Percentiles rank a stretch among this genome's conserved stretches.
phyloP scores from a whole-genome alignment of 2,113 vertebrate genomes.

The Acanthisitta chloris region DNA sequence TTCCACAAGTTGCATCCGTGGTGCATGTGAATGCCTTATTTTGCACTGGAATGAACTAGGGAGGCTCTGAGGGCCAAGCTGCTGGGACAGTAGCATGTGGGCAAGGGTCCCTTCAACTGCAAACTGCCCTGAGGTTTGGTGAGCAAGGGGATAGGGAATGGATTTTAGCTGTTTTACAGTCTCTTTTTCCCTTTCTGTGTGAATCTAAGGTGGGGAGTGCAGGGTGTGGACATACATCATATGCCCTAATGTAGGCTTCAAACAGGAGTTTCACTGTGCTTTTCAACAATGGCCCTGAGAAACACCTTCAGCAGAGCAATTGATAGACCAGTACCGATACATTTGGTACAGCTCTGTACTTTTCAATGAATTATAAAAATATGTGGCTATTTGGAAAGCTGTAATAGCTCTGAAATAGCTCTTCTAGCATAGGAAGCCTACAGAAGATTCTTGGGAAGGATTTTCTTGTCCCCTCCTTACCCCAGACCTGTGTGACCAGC shows the following conservation, averaged over 20 bases:
- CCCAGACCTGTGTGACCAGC: fast-evolving
- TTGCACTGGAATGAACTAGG: conserved; percentile 44
- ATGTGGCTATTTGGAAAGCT: not conserved
- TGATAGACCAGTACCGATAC: not conserved
- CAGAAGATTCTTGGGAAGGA: not conserved
- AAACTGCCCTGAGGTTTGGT: not conserved
- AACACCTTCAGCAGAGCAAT: not conserved
- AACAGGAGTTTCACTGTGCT: not conserved
- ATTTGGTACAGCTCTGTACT: not conserved
- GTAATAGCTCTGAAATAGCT: not conserved
- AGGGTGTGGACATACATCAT: not conserved
- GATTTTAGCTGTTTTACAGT: not conserved
- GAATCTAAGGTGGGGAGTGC: not conserved
- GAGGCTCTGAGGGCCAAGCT: conserved; percentile 46
- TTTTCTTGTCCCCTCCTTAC: not conserved
- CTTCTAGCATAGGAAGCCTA: not conserved
- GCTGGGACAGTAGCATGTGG: not conserved
- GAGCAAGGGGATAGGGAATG: not conserved
- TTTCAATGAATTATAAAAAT: not conserved
- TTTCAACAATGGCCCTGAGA: not conserved
- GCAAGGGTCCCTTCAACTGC: not conserved
- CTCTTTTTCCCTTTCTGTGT: not conserved
- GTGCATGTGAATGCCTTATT: not conserved
- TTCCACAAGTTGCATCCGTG: not conserved
- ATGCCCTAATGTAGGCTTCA: not conserved